These are phyloP conservation scores for Liodrosophila aerea DNA, from an alignment of 2,888 invertebrate genomes.

Conservation along the genomic window DNA sequence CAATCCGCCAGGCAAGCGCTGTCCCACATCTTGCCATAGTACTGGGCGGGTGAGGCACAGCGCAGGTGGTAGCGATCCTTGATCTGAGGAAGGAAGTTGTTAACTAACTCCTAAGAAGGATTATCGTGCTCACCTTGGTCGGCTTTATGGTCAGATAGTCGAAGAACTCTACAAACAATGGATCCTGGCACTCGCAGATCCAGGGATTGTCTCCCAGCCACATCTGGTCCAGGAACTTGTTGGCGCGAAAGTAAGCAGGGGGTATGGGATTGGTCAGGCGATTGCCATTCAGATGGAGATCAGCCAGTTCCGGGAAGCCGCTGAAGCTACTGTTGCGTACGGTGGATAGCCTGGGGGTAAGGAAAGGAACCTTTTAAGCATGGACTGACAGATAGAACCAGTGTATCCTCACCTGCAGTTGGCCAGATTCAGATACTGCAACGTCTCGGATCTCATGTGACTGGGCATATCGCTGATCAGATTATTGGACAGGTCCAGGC, in stretches of 20 bases:
- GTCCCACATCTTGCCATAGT: slow-evolving; percentile 87
- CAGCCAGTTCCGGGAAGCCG: slow-evolving; percentile 85
- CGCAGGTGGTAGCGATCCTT: slow-evolving; percentile 83
- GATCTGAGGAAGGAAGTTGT: slow-evolving; percentile 67
- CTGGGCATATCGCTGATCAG: slow-evolving; percentile 86
- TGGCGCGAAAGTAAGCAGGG: slow-evolving; percentile 85
- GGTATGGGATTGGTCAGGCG: slow-evolving; percentile 86
- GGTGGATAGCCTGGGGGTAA: slow-evolving; percentile 83
- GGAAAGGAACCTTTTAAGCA: no score
- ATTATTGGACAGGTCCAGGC: slow-evolving; percentile 87
- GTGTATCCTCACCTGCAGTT: slow-evolving; percentile 78
- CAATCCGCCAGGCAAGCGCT: slow-evolving; percentile 86
- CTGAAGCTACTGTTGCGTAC: slow-evolving; percentile 86
- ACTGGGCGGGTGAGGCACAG: slow-evolving; percentile 86
- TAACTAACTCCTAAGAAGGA: no score
- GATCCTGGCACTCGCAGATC: slow-evolving; percentile 88
- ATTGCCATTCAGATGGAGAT: slow-evolving; percentile 87
- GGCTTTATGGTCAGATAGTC: slow-evolving; percentile 85
- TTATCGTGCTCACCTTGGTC: slow-evolving; percentile 82
- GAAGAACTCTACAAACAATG: slow-evolving; percentile 85
- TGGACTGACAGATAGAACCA: not conserved
- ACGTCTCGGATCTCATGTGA: slow-evolving; percentile 85
- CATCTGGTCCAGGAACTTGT: slow-evolving; percentile 85
- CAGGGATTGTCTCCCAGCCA: slow-evolving; percentile 89
- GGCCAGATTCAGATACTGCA: slow-evolving; percentile 85